Percentiles rank a stretch among this genome's conserved stretches.
These are phyloP conservation scores for Troglohyphantes excavatus DNA, from an alignment of 2,888 invertebrate genomes.

Conservation along the genomic window DNA sequence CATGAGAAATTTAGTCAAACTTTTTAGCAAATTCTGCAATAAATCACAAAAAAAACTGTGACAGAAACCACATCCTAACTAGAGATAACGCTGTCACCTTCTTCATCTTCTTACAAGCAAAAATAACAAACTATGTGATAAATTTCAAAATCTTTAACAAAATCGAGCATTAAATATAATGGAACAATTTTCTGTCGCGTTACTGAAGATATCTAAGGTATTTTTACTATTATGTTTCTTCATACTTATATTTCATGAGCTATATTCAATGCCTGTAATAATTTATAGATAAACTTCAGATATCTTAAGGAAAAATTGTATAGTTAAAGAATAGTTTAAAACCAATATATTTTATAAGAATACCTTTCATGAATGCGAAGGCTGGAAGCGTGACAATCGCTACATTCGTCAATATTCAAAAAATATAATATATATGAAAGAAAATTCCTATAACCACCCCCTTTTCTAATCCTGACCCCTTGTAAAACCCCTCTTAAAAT, in stretches of 20 bases:
- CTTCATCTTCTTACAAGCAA: not conserved
- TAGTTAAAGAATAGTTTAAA: no score
- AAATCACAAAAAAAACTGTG: not conserved
- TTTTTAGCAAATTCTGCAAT: not conserved
- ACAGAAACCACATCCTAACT: not conserved
- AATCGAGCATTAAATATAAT: conserved; percentile 1
- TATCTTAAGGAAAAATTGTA: no score
- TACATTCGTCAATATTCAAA: no score
- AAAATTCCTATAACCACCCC: no score
- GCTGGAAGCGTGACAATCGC: no score
- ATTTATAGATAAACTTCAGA: not conserved
- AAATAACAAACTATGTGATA: not conserved
- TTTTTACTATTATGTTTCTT: not conserved
- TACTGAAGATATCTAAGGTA: no score
- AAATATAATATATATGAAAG: no score
- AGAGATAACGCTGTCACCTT: not conserved
- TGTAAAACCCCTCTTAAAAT: no score
- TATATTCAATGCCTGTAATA: not conserved
- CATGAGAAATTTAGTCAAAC: not conserved
- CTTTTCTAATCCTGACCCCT: no score
- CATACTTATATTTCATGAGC: not conserved
- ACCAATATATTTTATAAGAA: not conserved
- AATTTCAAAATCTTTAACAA: not conserved
- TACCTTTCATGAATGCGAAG: no score
- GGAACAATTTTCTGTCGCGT: not conserved